A percentile compares a stretch with the other conserved stretches of the same genome.
Evolutionary conservation across 2,888 invertebrate species (phyloP).

Genomic region (Ecdyonurus torrentis): DNA sequence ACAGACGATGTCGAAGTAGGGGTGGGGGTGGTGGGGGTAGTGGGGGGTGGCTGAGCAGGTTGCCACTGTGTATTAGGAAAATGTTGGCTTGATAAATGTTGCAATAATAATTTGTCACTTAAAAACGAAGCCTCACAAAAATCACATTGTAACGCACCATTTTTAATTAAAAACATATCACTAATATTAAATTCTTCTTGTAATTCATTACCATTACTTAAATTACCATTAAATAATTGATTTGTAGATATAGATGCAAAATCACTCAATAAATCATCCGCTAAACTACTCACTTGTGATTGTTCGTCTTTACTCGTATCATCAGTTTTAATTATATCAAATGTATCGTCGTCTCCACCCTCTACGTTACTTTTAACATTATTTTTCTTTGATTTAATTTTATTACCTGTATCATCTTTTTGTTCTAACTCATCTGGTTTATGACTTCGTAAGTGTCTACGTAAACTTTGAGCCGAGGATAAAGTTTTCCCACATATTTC

Average conservation of each 20-base stretch:
- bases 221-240: not conserved
- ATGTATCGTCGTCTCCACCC: too few species aligned
- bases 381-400: too few species aligned
- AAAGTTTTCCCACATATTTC: not conserved
- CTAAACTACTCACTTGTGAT: not conserved
- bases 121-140: not conserved
- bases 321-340: not conserved
- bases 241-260: not conserved
- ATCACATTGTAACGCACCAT: slow-evolving; percentile 1
- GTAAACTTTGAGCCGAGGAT: not conserved
- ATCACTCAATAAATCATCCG: not conserved
- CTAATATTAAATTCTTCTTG: not conserved
- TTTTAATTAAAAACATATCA: not conserved
- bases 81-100: not conserved
- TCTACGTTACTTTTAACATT: too few species aligned
- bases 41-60: not conserved
- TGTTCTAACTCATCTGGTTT: not conserved
- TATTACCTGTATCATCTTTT: too few species aligned
- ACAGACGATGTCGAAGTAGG: too few species aligned
- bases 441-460: not conserved
- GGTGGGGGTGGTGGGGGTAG: too few species aligned
- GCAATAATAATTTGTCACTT: not conserved
- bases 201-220: not conserved
- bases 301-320: not conserved
- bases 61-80: not conserved